phyloP scores from a whole-genome alignment of 2,888 invertebrate genomes.

The Leptopilina syphax region DNA sequence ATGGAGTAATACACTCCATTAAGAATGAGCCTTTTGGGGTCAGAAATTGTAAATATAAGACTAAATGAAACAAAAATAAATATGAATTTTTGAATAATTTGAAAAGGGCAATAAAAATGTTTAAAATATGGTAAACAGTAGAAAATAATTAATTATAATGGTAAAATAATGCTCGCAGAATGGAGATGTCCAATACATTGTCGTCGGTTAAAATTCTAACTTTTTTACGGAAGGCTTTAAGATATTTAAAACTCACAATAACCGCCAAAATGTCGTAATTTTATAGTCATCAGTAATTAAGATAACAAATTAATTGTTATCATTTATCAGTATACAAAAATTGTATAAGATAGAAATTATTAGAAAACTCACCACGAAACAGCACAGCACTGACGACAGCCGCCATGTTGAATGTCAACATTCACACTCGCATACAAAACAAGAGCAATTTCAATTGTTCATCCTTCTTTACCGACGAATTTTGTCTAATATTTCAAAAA shows the following conservation, averaged over 20 bases:
- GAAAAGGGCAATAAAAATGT: not conserved
- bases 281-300: not conserved
- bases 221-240: not conserved
- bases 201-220: conserved; percentile 10
- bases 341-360: conserved; percentile 60
- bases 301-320: not conserved
- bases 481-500: too few relatives aligned
- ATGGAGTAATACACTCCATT: conserved; percentile 28
- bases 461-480: not conserved
- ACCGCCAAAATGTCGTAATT: not conserved
- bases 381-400: conserved; percentile 97
- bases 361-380: conserved; percentile 93
- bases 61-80: not conserved
- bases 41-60: conserved; percentile 20
- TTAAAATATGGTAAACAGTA: not conserved
- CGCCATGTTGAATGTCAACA: conserved; percentile 95
- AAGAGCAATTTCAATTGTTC: conserved; percentile 10
- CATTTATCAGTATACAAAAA: not conserved
- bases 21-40: conserved; percentile 30
- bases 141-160: not conserved
- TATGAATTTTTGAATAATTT: not conserved
- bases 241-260: not conserved
- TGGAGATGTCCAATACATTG: not conserved
- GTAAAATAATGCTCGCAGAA: conserved; percentile 15
- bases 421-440: conserved; percentile 61